phyloP scores from a whole-genome alignment of 2,113 vertebrate genomes.

The Stigmatopora nigra region DNA sequence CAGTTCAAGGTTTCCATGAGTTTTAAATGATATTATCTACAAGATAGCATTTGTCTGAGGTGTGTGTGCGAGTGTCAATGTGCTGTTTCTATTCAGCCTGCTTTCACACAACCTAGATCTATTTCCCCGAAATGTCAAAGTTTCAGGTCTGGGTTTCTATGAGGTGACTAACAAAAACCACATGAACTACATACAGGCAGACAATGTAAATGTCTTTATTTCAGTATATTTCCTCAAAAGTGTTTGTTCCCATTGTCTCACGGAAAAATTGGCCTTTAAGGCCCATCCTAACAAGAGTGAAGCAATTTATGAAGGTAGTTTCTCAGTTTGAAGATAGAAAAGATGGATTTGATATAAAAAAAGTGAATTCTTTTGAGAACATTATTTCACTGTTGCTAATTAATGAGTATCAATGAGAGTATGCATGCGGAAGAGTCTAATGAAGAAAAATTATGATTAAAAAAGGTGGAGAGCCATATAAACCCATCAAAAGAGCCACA shows the following conservation, averaged over 20 bases:
- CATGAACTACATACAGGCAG: slow-evolving; percentile 16
- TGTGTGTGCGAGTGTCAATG: neutral
- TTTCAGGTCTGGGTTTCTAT: slow-evolving; percentile 28
- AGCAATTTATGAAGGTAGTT: neutral
- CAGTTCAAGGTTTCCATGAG: slow-evolving; percentile 36
- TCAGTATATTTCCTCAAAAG: neutral
- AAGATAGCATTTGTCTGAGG: neutral
- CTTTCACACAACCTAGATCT: slow-evolving; percentile 20
- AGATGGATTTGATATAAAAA: neutral
- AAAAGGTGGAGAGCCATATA: too few species aligned
- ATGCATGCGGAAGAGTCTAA: too few species aligned
- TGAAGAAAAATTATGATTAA: too few species aligned
- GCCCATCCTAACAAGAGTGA: neutral
- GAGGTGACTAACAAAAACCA: slow-evolving; percentile 31
- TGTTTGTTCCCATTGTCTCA: neutral
- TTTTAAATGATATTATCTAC: slow-evolving; percentile 8
- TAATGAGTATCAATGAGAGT: too few species aligned
- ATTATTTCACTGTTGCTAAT: too few species aligned
- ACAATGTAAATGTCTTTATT: neutral
- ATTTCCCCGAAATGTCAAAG: slow-evolving; percentile 53
- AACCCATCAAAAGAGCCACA: too few species aligned
- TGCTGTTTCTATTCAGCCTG: slow-evolving; percentile 16
- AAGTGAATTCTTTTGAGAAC: too few species aligned
- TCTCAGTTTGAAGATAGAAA: neutral
- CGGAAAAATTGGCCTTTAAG: neutral